Percentiles rank a stretch among this genome's conserved stretches.
phyloP scores from a whole-genome alignment of 2,888 invertebrate genomes.

The Tenthredo scrophulariae region DNA sequence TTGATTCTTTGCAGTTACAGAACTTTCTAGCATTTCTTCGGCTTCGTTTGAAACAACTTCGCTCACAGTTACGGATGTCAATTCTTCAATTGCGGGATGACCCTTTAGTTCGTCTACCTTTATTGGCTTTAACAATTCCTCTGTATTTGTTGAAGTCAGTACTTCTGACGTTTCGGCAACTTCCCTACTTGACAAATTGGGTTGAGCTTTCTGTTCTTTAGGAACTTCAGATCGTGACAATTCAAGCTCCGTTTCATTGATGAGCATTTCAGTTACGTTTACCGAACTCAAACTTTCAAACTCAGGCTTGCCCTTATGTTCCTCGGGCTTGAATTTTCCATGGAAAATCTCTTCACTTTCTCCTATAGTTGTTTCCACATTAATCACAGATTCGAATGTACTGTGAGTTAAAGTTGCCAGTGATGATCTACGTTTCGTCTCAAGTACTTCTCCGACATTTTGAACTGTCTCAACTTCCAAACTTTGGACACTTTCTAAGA shows the following conservation, averaged over 20 bases:
- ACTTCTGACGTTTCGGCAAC: constrained; percentile 77
- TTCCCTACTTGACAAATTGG: constrained; percentile 70
- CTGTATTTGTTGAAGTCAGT: constrained; percentile 69
- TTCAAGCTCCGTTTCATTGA: constrained; percentile 64
- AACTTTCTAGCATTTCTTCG: constrained; percentile 65
- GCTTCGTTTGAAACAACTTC: constrained; percentile 68
- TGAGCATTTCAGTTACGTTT: constrained; percentile 65
- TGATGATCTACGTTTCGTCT: constrained; percentile 64
- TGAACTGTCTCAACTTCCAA: constrained; percentile 68
- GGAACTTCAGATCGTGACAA: constrained; percentile 59
- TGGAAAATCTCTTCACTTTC: constrained; percentile 76
- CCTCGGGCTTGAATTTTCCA: constrained; percentile 63
- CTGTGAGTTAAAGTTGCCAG: constrained; percentile 68
- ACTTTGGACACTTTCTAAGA: constrained; percentile 66
- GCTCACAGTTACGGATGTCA: constrained; percentile 66
- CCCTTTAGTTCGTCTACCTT: constrained; percentile 68
- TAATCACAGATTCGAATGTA: constrained; percentile 65
- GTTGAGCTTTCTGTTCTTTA: constrained; percentile 64
- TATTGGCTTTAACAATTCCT: constrained; percentile 67
- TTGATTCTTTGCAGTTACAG: constrained; percentile 68
- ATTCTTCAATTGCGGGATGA: constrained; percentile 66
- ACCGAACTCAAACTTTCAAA: constrained; percentile 66
- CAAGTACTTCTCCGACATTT: constrained; percentile 64
- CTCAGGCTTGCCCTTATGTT: constrained; percentile 61
- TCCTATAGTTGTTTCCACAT: constrained; percentile 71